Evolutionary conservation across 2,113 vertebrate species (phyloP).

Genomic region (Semnornis frantzii): DNA sequence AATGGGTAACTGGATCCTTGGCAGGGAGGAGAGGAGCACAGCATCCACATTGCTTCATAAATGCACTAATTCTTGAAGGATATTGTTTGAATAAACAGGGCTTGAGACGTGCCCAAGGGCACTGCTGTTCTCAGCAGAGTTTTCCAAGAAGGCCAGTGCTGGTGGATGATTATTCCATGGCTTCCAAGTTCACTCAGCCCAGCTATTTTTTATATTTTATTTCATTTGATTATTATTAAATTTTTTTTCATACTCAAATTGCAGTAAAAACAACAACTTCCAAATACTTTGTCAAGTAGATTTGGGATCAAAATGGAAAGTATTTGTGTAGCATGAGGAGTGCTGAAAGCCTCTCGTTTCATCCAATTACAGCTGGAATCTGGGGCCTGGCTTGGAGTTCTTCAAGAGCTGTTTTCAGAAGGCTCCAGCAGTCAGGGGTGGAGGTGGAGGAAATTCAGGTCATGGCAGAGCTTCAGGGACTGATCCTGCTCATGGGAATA

Average conservation of each 20-base stretch:
- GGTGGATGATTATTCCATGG: constrained; percentile 75
- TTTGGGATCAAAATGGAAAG: constrained; percentile 69
- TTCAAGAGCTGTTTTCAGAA: background rate
- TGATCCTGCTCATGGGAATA: background rate
- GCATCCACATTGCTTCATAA: constrained; percentile 37
- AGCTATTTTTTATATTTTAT: constrained; percentile 43
- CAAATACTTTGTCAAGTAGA: constrained; percentile 62
- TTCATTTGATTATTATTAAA: too few relatives aligned
- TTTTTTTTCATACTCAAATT: constrained; percentile 74
- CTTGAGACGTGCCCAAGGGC: constrained; percentile 72
- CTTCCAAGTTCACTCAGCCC: constrained; percentile 68
- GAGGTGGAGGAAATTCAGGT: background rate
- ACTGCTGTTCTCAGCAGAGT: constrained; percentile 66
- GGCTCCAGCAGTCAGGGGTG: background rate
- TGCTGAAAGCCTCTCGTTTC: constrained; percentile 21
- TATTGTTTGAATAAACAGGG: constrained; percentile 74
- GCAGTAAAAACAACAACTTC: constrained; percentile 77
- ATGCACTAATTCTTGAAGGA: constrained; percentile 61
- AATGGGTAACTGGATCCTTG: constrained; percentile 31
- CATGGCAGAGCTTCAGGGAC: fast-evolving
- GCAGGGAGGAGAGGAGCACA: background rate
- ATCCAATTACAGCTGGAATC: constrained; percentile 24
- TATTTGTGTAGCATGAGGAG: constrained; percentile 37
- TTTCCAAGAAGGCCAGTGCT: constrained; percentile 76
- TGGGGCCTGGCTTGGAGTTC: background rate